Percentiles rank a stretch among this genome's conserved stretches.
phyloP scores from a whole-genome alignment of 2,888 invertebrate species.

The Asteroscopus sphinx region DNA sequence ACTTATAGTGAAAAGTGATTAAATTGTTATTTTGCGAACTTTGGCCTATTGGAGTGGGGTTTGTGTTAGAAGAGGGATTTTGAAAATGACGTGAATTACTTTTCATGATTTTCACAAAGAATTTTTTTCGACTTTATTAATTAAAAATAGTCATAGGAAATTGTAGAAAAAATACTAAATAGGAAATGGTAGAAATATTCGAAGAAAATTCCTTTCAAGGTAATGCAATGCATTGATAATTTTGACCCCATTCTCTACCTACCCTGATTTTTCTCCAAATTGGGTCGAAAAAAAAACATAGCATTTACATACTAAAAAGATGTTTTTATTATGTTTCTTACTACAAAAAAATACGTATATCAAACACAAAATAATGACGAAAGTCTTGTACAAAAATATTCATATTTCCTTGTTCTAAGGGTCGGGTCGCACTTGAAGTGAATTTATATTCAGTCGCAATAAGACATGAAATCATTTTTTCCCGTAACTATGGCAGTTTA shows the following conservation, averaged over 20 bases:
- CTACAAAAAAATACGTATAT: slow-evolving; percentile 3
- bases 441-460: slow-evolving; percentile 48
- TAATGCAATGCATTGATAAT: not conserved
- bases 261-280: slow-evolving; percentile 15
- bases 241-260: slow-evolving; percentile 19
- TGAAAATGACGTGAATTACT: too few species aligned
- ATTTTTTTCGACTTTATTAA: too few species aligned
- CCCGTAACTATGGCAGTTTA: slow-evolving; percentile 33
- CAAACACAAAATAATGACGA: slow-evolving; percentile 42
- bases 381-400: slow-evolving; percentile 28
- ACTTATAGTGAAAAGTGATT: not conserved
- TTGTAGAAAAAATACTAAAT: too few species aligned
- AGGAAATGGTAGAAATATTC: too few species aligned
- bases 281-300: slow-evolving; percentile 14
- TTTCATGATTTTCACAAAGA: too few species aligned
- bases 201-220: too few species aligned
- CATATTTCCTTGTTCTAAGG: slow-evolving; percentile 26
- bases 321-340: slow-evolving; percentile 24
- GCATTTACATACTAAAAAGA: slow-evolving; percentile 44
- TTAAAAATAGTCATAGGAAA: too few species aligned
- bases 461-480: slow-evolving; percentile 56
- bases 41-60: not conserved
- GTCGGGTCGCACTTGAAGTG: slow-evolving; percentile 31
- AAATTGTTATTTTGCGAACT: not conserved
- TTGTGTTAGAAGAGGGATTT: not conserved